Conservation (phyloP, 2,113 vertebrate genomes). For the Rhinichthys klamathensis region DNA sequence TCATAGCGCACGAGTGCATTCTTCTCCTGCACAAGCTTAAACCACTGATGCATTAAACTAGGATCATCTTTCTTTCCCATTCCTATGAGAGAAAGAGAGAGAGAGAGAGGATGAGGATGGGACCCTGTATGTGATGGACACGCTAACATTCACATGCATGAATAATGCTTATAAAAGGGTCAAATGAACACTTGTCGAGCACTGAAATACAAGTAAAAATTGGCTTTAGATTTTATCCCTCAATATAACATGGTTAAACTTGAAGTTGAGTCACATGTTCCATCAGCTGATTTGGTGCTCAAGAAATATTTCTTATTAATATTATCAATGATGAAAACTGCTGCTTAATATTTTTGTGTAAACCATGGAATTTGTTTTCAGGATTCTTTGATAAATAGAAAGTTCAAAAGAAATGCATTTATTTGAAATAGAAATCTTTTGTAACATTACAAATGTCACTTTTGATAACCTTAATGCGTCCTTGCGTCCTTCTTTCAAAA, state of each 20-base stretch:
- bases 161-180: background rate
- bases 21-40: conserved; percentile 94
- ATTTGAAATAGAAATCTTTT: no score
- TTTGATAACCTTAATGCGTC: background rate
- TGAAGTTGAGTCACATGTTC: background rate
- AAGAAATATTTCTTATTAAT: background rate
- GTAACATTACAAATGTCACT: background rate
- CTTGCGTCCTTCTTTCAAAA: background rate
- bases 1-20: conserved; percentile 92
- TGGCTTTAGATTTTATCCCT: background rate
- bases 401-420: background rate
- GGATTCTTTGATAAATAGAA: background rate
- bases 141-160: background rate
- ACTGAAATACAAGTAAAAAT: background rate
- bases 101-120: background rate
- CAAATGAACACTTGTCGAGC: background rate
- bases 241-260: background rate
- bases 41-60: conserved; percentile 97
- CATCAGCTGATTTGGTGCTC: background rate
- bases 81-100: conserved; percentile 70
- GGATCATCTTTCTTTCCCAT: conserved; percentile 89
- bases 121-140: background rate
- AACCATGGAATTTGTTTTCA: background rate
- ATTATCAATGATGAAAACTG: background rate
- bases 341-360: background rate